Conservation (phyloP, 2,888 invertebrate genomes). For the Sesia apiformis region DNA sequence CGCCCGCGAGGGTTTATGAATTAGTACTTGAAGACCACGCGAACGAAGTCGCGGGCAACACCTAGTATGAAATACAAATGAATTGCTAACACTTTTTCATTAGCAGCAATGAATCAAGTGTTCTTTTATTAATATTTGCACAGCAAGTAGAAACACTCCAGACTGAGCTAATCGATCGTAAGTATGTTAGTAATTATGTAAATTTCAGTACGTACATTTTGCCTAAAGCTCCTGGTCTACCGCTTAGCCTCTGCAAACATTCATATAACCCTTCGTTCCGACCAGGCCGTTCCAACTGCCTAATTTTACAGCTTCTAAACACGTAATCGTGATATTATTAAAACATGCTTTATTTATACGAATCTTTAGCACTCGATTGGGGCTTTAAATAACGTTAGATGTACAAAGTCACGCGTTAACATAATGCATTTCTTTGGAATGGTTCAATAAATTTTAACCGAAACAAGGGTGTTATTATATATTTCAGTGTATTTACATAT, state of each 20-base stretch:
- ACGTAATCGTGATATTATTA: constrained; percentile 25
- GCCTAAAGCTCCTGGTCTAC: constrained; percentile 1
- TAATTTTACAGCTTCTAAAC: constrained; percentile 49
- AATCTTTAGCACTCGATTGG: neutral
- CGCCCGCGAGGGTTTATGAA: too few species aligned
- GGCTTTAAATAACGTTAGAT: neutral
- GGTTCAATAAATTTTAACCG: neutral
- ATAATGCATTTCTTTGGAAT: neutral
- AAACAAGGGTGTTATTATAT: neutral
- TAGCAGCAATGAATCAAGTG: too few species aligned
- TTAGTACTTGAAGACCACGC: too few species aligned
- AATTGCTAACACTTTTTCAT: too few species aligned
- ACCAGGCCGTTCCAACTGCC: constrained; percentile 19
- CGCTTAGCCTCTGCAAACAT: constrained; percentile 1
- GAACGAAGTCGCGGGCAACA: too few species aligned
- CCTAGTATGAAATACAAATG: too few species aligned
- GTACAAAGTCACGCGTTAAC: neutral
- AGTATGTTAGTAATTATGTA: too few species aligned
- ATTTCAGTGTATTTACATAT: neutral
- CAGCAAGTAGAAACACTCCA: too few species aligned
- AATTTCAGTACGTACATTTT: too few species aligned
- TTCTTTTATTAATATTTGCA: too few species aligned
- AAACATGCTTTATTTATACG: constrained; percentile 17
- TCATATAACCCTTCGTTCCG: constrained; percentile 7
- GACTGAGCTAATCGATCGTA: too few species aligned